Conservation (phyloP, 2,888 invertebrate species). For the Agrochola circellaris region DNA sequence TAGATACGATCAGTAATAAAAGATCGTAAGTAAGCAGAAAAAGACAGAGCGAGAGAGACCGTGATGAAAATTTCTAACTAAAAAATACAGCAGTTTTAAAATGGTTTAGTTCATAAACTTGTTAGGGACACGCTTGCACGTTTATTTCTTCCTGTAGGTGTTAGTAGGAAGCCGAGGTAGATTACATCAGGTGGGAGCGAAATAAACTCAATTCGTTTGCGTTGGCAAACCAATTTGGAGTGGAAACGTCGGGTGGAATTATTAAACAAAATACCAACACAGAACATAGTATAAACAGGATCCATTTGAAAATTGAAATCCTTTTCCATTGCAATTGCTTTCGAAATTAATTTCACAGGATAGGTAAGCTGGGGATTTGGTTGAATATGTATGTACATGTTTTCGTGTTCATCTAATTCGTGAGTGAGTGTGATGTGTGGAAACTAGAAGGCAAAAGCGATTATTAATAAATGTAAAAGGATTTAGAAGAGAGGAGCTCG, state of each 20-base stretch:
- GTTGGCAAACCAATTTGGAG: slow-evolving; percentile 54
- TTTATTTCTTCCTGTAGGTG: slow-evolving; percentile 30
- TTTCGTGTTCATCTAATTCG: slow-evolving; percentile 16
- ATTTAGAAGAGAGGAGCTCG: too few species aligned
- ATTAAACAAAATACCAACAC: slow-evolving; percentile 45
- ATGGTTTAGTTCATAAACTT: slow-evolving; percentile 29
- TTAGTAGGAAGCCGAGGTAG: slow-evolving; percentile 3
- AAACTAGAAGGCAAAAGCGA: neutral
- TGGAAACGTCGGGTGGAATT: slow-evolving; percentile 39
- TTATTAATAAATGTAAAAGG: neutral
- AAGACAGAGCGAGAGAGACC: too few species aligned
- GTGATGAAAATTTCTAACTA: neutral
- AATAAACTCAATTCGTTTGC: slow-evolving; percentile 50
- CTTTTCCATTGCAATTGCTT: slow-evolving; percentile 40
- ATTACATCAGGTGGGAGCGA: slow-evolving; percentile 26
- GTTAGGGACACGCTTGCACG: neutral
- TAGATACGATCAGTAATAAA: neutral
- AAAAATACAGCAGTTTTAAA: neutral
- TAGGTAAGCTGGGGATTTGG: slow-evolving; percentile 28
- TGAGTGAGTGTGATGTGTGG: neutral
- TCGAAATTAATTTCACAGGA: slow-evolving; percentile 47
- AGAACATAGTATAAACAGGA: slow-evolving; percentile 7
- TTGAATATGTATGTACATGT: neutral
- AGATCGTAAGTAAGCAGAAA: neutral
- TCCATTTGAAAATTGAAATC: slow-evolving; percentile 49